Evolutionary conservation across 2,113 vertebrate species (phyloP), one percentile per base, ranked within the genome.

Genomic region (Pterocles burchelli): DNA sequence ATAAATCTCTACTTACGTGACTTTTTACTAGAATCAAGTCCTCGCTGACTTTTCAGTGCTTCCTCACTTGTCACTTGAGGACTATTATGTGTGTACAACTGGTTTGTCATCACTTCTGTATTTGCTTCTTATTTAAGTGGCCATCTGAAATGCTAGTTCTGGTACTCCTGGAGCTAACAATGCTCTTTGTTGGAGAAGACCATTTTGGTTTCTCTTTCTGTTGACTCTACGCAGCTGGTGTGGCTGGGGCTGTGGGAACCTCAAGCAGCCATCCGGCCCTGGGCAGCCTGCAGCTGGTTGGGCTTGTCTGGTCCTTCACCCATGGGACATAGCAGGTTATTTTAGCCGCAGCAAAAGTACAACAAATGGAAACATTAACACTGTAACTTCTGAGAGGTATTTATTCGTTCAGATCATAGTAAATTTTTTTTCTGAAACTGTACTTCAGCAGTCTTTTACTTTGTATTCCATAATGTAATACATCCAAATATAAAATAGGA

Each of bases 401-500:
- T 97, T 97, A 96, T 91, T 97, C 31, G 95, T 94, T 95, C 65
- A 86, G 82, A 95, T 90, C 33, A 34, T 31, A 41, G 43, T 65
- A 51, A 25, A 62, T 65, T 58, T 83, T 94, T 45, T 73, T 86
- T 75, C 89, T 86, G 14, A 75, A 95, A 78, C 13, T 85, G 48
- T 75, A 84, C 63, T 90, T 97, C 41, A 68, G 63, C 84, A 55
- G 66, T 77, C 92, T 96, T 88, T 85, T 63, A 70, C 48, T 91
- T 93, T 85, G 55, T 93, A 72, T 80, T 83, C 94, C 88, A 28
- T 66, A 95, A 93, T 0, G 3, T 85, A 88, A 89, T 85, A 90
- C 88, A 95, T 89, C 81, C 87, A 87, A 62, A 88, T 94, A 88
- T 93, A 92, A 97, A 97, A 90, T 38, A 96, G 75, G 85, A 82